phyloP scores from a whole-genome alignment of 2,888 invertebrate genomes.

The Mongoloraphidia duomilia region DNA sequence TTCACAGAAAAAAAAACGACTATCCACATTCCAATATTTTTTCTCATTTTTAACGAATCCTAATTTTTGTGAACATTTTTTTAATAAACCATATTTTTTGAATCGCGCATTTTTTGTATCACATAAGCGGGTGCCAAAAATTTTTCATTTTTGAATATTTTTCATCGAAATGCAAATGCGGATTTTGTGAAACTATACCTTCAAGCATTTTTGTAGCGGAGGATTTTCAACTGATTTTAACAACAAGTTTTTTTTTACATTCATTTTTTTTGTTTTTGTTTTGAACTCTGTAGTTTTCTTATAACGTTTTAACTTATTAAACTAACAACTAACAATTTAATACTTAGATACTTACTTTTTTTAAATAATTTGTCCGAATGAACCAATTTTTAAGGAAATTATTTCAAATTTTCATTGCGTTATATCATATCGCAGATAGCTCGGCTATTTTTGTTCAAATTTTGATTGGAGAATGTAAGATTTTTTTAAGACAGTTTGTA shows the following conservation, averaged over 20 bases:
- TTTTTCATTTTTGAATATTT: not conserved
- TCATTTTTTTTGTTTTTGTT: no score
- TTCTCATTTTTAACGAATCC: not conserved
- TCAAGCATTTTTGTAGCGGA: constrained; percentile 35
- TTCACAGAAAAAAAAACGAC: not conserved
- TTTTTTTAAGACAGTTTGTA: no score
- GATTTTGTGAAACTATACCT: constrained; percentile 18
- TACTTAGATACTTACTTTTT: no score
- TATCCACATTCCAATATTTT: not conserved
- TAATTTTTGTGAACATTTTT: not conserved
- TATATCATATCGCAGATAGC: no score
- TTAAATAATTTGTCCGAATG: constrained; percentile 17
- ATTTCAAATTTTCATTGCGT: constrained; percentile 20
- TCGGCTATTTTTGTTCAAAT: no score
- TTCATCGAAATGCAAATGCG: no score
- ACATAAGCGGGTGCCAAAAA: not conserved
- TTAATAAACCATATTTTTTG: not conserved
- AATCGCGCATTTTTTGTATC: not conserved
- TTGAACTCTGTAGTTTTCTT: no score
- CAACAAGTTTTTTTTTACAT: no score
- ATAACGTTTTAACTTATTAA: no score
- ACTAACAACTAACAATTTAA: no score
- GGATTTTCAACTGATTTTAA: constrained; percentile 11
- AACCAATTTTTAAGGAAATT: constrained; percentile 29
- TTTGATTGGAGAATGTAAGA: no score